Evolutionary conservation across 2,113 vertebrate genomes (phyloP), one percentile per base, ranked within the genome.

Genomic region (Sinocyclocheilus anophthalmus): DNA sequence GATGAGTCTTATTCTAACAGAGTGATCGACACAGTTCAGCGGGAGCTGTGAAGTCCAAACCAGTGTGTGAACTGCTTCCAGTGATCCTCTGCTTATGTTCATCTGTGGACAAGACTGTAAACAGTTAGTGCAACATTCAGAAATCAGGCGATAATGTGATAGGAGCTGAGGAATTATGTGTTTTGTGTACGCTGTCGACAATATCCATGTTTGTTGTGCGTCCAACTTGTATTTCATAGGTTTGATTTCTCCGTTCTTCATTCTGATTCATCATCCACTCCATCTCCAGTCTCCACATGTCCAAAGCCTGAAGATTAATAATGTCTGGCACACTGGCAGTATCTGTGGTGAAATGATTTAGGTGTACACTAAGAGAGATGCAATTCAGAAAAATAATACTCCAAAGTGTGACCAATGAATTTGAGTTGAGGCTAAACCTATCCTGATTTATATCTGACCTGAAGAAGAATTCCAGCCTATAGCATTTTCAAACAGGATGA

Each of bases 21-120:
- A 93, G 86, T 94, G 93, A 87, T 94, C 88, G 0, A 80, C 85
- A 65, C 94, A 94, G 81, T 93, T 87, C 57, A 94, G 89, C n/a
- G 94, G 94, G 73, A 93, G 67, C 7, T 88, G 81, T 12, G 92
- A 94, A 8, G 85, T 85, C 93, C 92, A 94, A 5, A 89, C 90
- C 93, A 90, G 92, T 3, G 53, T 63, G 55, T 63, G 1, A 50
- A 88, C 48, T 14, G 45, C 0, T 33, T 30, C 53, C 45, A 33
- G 70, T 48, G 55, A 12, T 42, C 76, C 59, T 13, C 20, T 82
- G 22, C 87, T 92, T 14, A 92, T 16, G 48, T 90, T 93, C 22
- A 0, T 76, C 92, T 94, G 59, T 8, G 39, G 20, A 85, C 26
- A 6, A 33, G 3, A 79, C 20, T 2, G 53, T n/a, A 13, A 61